Evolutionary conservation across 1,140 invertebrate species (phyloP), one percentile per base, ranked within the genome.

Genomic region (Nymphalis io): DNA sequence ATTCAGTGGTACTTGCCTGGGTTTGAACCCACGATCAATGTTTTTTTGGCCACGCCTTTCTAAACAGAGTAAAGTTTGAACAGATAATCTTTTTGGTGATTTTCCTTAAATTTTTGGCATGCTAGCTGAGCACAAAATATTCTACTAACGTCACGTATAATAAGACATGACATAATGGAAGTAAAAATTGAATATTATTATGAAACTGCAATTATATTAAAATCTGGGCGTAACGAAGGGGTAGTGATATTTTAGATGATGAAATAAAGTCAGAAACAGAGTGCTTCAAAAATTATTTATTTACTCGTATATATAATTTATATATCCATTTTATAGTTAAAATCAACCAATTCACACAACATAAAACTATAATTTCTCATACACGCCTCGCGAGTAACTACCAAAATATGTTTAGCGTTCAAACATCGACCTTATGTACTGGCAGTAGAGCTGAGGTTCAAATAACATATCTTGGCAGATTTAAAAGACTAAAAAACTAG

Each of bases 241-340:
- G n/a, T 6, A 15, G 46, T 46, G 5, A 15, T 44, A n/a, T 4
- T 16, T n/a, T 46, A 1, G 44, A 53, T 53, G n/a, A 15, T 55
- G 23, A 46, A 68, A 87, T 83, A 73, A 76, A 90, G 85, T 88
- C 84, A 80, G 79, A 62, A 71, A 71, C 68, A 73, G 73, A 85
- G 84, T 90, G 87, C 83, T 88, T 88, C 87, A 85, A 90, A 90
- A 90, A 89, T 89, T 89, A 88, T 87, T 89, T 88, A 88, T 88
- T 90, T 89, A 89, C 87, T 90, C 84, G 83, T 90, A 90, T 90
- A 90, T 90, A 90, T 90, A 90, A 88, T 88, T 90, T 89, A 90
- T 89, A 88, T 90, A 89, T 89, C 80, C 86, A 87, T 84, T 84
- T 89, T 87, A 88, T 85, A 87, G 77, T 90, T 88, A 88, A 87